A percentile compares a stretch with the other conserved stretches of the same genome.
Evolutionary conservation across 2,113 vertebrate genomes (phyloP).

Genomic region (Syngnathus floridae): DNA sequence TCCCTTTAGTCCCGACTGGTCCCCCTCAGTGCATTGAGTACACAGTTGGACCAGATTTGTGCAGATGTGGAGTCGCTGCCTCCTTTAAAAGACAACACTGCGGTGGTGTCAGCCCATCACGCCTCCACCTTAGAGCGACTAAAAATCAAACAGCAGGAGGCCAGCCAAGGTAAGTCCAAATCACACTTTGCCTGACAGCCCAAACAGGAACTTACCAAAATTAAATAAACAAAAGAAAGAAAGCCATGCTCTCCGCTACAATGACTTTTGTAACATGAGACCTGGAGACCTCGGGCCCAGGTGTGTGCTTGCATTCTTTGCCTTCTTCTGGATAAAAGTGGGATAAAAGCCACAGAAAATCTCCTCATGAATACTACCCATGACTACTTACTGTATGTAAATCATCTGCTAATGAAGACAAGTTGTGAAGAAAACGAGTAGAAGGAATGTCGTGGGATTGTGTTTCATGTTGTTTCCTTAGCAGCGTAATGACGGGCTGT

Average conservation of each 20-base stretch:
- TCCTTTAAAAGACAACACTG: conserved; percentile 71
- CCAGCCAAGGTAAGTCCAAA: conserved; percentile 67
- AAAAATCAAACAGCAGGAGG: conserved; percentile 61
- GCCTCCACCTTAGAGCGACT: conserved; percentile 66
- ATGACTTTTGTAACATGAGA: conserved; percentile 17
- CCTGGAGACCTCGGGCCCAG: conserved; percentile 19
- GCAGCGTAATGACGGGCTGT: neutral
- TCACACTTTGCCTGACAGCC: no score
- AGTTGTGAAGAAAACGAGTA: neutral
- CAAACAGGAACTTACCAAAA: no score
- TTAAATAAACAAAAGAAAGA: neutral
- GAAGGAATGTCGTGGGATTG: neutral
- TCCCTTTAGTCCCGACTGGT: conserved; percentile 62
- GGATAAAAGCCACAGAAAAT: conserved; percentile 50
- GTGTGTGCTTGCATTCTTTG: conserved; percentile 15
- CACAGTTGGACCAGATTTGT: conserved; percentile 65
- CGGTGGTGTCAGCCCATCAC: conserved; percentile 59
- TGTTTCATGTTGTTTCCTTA: neutral
- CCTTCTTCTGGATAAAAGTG: conserved; percentile 34
- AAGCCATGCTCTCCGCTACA: conserved; percentile 11
- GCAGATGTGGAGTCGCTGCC: conserved; percentile 58
- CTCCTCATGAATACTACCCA: neutral
- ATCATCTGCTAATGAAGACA: conserved; percentile 36
- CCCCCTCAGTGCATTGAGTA: conserved; percentile 61
- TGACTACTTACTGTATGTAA: conserved; percentile 40